Percentiles rank a stretch among this genome's conserved stretches.
Conservation (phyloP, 2,888 invertebrate species). For the Ariolimax columbianus region DNA sequence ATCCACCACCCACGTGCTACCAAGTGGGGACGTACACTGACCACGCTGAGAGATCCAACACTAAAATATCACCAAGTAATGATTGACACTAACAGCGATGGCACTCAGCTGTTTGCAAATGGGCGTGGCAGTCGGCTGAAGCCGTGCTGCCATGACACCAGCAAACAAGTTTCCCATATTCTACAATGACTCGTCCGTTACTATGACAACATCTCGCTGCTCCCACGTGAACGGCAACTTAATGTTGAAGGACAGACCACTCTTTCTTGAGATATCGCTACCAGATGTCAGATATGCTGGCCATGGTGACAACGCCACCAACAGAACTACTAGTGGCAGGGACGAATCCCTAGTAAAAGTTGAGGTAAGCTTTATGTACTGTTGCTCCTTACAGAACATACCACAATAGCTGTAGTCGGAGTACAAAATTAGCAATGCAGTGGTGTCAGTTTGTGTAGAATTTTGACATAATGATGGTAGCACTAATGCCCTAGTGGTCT, state of each 20-base stretch:
- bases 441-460: too few species aligned
- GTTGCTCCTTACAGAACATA: too few species aligned
- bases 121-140: neutral
- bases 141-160: neutral
- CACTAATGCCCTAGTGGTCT: too few species aligned
- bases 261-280: neutral
- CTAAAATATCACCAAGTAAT: too few species aligned
- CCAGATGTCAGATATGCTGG: neutral
- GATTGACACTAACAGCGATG: too few species aligned
- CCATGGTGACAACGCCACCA: neutral
- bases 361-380: slow-evolving; percentile 2
- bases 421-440: too few species aligned
- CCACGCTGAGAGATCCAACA: too few species aligned
- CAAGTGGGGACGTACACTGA: too few species aligned
- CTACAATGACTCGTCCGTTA: neutral
- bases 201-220: neutral
- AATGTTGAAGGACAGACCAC: slow-evolving; percentile 17
- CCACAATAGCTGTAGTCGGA: too few species aligned
- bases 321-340: neutral
- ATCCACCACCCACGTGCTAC: too few species aligned
- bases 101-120: neutral
- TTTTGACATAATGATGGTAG: too few species aligned
- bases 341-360: slow-evolving; percentile 41
- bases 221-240: neutral
- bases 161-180: neutral